Evolutionary conservation across 2,888 invertebrate genomes (phyloP), one percentile per base, ranked within the genome.

Genomic region (Drosophila anomalata): DNA sequence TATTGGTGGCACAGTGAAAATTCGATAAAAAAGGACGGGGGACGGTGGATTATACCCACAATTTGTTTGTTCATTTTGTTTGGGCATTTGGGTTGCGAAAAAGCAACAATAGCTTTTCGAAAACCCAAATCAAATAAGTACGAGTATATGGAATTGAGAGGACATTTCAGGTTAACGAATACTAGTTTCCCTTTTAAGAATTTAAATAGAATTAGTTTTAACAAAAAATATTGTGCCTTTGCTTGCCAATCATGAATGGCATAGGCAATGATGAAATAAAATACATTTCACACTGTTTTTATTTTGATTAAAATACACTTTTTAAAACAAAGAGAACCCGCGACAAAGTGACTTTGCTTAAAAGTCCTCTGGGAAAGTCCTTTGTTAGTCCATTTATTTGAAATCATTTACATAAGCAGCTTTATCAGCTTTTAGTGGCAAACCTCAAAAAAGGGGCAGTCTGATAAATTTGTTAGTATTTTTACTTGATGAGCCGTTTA

Each of bases 331-430:
- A 6, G n/a, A 9, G 14, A 36, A 17, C 12, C 26, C 26, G n/a
- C 14, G 11, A 41, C 9, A 12, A 20, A 39, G 22, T 8, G 42
- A 52, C 22, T 46, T 51, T 29, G 22, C 36, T 20, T 17, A 20
- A 54, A 46, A 26, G 39, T 39, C 54, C 4, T 24, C n/a, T 22
- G n/a, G 5, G 12, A 51, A 22, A 42, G 46, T 7, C 47, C 42
- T 58, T 53, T 39, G 41, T 42, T 29, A 52, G 14, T 46, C 51
- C 41, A 20, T 51, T 50, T 61, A 78, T 76, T 86, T 79, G 62
- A 67, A 77, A 70, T 78, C 56, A 83, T 81, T 82, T 86, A 69
- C 81, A 82, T 82, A 82, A 82, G 81, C 80, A 65, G 79, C 77
- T 86, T 86, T 65, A 51, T 75, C 47, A 44, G 58, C 68, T 66